Percentiles rank a stretch among this genome's conserved stretches.
phyloP scores from a whole-genome alignment of 2,797 vertebrate species.

The Betta splendens region DNA sequence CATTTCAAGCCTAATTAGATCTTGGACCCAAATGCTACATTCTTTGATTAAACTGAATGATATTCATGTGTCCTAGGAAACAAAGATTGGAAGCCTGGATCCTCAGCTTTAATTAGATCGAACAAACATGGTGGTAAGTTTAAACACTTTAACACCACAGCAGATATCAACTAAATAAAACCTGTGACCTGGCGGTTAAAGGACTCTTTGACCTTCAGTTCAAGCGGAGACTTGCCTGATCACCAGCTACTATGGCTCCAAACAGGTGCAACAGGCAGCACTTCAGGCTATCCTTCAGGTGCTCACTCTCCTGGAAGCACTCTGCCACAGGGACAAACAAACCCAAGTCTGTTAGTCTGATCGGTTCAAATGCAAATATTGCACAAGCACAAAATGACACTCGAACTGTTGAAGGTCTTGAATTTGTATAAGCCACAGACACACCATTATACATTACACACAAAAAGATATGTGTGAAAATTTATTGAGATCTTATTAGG shows the following conservation, averaged over 20 bases:
- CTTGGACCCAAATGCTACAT: neutral
- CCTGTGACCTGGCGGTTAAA: neutral
- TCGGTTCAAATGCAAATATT: constrained; percentile 27
- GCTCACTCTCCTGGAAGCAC: constrained; percentile 98
- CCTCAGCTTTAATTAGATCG: neutral
- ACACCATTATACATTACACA: constrained; percentile 15
- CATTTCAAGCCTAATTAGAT: neutral
- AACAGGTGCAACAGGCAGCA: constrained; percentile 96
- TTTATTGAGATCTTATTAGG: constrained; percentile 11
- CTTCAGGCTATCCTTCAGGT: constrained; percentile 96
- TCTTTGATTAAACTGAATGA: too few relatives aligned
- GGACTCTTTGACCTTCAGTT: neutral
- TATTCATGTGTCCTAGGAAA: neutral
- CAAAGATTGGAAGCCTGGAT: neutral
- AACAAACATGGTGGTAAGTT: neutral
- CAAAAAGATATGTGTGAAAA: neutral
- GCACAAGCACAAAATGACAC: constrained; percentile 4
- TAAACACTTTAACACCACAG: neutral
- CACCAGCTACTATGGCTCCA: constrained; percentile 93
- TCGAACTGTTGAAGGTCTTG: neutral
- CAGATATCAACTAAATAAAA: neutral
- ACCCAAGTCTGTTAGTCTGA: constrained; percentile 9
- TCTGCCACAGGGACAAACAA: constrained; percentile 77
- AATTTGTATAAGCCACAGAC: constrained; percentile 11
- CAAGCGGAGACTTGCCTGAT: constrained; percentile 83